These are phyloP conservation scores for Nycticorax nycticorax DNA, from an alignment of 2,113 vertebrate species.

Conservation along the genomic window DNA sequence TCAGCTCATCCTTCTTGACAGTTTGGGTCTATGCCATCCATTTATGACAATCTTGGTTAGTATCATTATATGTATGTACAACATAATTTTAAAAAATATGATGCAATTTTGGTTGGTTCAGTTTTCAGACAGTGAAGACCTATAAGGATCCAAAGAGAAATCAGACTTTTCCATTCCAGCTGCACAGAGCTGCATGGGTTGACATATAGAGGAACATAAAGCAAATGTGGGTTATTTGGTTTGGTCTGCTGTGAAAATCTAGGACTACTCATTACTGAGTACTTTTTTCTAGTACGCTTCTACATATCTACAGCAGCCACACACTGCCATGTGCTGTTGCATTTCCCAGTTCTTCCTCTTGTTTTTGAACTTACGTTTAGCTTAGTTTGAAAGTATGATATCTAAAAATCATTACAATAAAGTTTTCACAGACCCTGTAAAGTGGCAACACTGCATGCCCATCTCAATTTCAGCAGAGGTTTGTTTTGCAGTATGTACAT, in stretches of 20 bases:
- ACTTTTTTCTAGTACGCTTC: neutral
- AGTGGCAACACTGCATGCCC: neutral
- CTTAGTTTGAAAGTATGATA: neutral
- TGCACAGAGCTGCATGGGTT: neutral
- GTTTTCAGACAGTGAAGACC: neutral
- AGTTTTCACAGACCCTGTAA: neutral
- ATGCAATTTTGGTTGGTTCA: neutral
- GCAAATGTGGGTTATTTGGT: neutral
- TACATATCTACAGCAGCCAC: neutral
- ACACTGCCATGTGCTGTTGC: too few relatives aligned
- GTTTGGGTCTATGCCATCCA: neutral
- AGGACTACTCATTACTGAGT: fast-evolving
- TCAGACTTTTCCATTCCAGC: neutral
- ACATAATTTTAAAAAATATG: neutral
- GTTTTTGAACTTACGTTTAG: neutral
- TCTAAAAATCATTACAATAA: neutral
- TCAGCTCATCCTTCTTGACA: neutral
- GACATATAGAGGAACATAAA: neutral
- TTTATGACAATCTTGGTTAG: neutral
- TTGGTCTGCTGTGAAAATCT: neutral
- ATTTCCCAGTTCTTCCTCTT: neutral
- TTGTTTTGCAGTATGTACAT: neutral
- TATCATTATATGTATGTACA: neutral
- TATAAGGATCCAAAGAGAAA: neutral
- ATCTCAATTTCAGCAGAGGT: neutral